Evolutionary conservation across 2,797 vertebrate genomes (phyloP), one percentile per base, ranked within the genome.

Genomic region (Acanthurus lineatus): DNA sequence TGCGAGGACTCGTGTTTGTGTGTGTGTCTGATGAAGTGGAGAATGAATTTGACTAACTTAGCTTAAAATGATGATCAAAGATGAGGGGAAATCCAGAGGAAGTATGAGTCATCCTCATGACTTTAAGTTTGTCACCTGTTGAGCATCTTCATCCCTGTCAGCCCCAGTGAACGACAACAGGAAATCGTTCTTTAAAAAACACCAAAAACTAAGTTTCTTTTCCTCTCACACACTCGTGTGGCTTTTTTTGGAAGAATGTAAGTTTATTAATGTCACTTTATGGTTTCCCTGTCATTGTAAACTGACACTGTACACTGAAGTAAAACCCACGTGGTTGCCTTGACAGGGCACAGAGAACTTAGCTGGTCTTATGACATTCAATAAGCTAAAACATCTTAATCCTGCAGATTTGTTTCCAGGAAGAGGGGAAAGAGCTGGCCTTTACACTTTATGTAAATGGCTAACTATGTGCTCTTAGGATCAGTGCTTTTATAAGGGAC

Each of bases 301-400:
- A 0, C 12, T 70, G 11, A 58, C 51, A 49, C 58, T 69, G 16
- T n/a, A 0, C 20, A 73, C 52, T 47, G 54, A 64, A 84, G 79
- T 67, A 51, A 86, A 76, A 58, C 22, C 3, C 11, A 25, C 51
- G 48, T 69, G 65, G 12, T 65, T 61, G 40, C 6, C 20, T 69
- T 49, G 8, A 6, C 9, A 5, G 35, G 38, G 20, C 56, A 1
- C 3, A 0, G 28, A 44, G 10, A 60, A 56, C 2, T 86, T 69
- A 75, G 45, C 49, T 63, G 52, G 79, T 82, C 70, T 81, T 63
- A 67, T 84, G 82, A 86, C 66, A 74, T 64, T 35, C 54, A 81
- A 35, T 48, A 76, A 75, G 47, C 0, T 25, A 25, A 82, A 84
- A 65, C 59, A 81, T 81, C 16, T 77, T 81, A 77, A 81, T 81